Percentiles rank a stretch among this genome's conserved stretches.
Evolutionary conservation across 2,888 invertebrate genomes (phyloP).

Genomic region (Laothoe populi): DNA sequence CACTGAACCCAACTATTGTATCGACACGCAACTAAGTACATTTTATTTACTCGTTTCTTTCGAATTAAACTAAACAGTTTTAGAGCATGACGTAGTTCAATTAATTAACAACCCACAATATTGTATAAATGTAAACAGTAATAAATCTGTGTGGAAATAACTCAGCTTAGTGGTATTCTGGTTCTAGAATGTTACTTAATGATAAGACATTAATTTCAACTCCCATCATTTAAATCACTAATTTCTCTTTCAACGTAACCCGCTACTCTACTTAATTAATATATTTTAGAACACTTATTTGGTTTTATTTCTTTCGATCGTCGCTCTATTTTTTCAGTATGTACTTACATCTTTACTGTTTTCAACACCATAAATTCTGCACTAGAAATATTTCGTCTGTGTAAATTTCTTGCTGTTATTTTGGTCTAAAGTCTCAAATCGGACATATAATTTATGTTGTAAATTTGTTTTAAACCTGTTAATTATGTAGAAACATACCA

Average conservation of each 20-base stretch:
- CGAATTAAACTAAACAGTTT: conserved; percentile 11
- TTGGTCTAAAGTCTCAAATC: too few relatives aligned
- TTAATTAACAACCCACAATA: conserved; percentile 30
- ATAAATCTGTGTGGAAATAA: conserved; percentile 25
- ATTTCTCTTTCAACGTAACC: conserved; percentile 15
- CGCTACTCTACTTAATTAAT: not conserved
- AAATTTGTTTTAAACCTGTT: too few relatives aligned
- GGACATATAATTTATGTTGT: too few relatives aligned
- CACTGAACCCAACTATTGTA: conserved; percentile 26
- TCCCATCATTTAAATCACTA: not conserved
- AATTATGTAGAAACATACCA: too few relatives aligned
- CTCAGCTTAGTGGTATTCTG: conserved; percentile 13
- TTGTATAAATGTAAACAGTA: conserved; percentile 14
- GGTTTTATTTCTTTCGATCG: not conserved
- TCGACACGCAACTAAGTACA: conserved; percentile 52
- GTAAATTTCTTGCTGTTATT: too few relatives aligned
- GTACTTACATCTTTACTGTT: too few relatives aligned
- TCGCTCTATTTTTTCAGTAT: not conserved
- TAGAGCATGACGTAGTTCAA: conserved; percentile 39
- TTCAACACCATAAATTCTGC: too few relatives aligned
- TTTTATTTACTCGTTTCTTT: conserved; percentile 31
- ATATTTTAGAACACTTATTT: not conserved
- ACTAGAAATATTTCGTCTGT: too few relatives aligned
- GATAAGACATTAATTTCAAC: not conserved
- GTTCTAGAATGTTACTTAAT: not conserved